phyloP scores from a whole-genome alignment of 2,888 invertebrate species.

The Andrena bicolor region DNA sequence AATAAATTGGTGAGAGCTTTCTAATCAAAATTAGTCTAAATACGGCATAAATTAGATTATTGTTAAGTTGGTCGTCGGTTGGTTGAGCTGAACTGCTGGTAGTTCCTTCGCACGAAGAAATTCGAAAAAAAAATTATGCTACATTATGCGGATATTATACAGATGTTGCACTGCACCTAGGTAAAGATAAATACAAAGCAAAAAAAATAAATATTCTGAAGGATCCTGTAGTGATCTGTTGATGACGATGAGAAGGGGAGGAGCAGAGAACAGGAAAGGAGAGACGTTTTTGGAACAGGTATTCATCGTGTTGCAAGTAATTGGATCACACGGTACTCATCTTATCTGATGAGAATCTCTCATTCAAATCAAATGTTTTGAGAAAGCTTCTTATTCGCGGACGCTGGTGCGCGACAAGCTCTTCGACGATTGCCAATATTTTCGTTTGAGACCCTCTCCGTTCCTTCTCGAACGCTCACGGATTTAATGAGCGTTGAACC shows the following conservation, averaged over 20 bases:
- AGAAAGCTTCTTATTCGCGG: slow-evolving; percentile 69
- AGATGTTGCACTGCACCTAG: too few species aligned
- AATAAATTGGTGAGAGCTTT: too few species aligned
- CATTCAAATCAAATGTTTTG: slow-evolving; percentile 78
- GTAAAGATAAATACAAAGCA: slow-evolving; percentile 7
- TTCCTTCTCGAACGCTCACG: slow-evolving; percentile 37
- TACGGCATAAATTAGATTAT: too few species aligned
- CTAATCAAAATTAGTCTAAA: too few species aligned
- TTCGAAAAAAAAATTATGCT: background rate
- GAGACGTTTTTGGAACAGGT: slow-evolving; percentile 74
- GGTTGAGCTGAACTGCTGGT: too few species aligned
- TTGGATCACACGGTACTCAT: slow-evolving; percentile 76
- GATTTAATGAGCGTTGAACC: slow-evolving; percentile 63
- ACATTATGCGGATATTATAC: background rate
- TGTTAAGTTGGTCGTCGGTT: too few species aligned
- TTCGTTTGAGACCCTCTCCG: slow-evolving; percentile 36
- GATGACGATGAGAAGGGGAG: background rate
- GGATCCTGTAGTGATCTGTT: slow-evolving; percentile 33
- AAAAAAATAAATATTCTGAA: slow-evolving; percentile 28
- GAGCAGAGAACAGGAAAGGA: slow-evolving; percentile 44
- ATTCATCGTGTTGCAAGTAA: slow-evolving; percentile 79
- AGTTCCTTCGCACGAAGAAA: too few species aligned
- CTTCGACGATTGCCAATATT: slow-evolving; percentile 69
- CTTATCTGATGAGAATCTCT: slow-evolving; percentile 80
- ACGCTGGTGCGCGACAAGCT: slow-evolving; percentile 58